Evolutionary conservation across 2,888 invertebrate species (phyloP).

Genomic region (Trissoscelio sp.): DNA sequence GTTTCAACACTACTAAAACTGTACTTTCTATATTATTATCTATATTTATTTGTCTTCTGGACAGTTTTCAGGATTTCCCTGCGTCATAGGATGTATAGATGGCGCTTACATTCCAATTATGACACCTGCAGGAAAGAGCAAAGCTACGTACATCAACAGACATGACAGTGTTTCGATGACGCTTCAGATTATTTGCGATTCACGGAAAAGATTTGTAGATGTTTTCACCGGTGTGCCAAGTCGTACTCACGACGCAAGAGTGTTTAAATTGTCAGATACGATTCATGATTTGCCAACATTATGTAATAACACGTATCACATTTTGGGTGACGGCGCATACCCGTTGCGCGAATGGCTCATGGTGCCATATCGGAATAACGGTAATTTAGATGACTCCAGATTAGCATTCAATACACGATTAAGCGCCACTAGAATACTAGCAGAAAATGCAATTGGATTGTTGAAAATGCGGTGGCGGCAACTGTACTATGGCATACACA

Average conservation of each 20-base stretch:
- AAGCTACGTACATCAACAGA: constrained; percentile 76
- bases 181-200: constrained; percentile 54
- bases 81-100: constrained; percentile 55
- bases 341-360: constrained; percentile 70
- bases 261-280: constrained; percentile 23
- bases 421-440: background rate
- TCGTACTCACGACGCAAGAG: constrained; percentile 21
- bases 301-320: constrained; percentile 65
- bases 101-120: constrained; percentile 67
- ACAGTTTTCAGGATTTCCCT: constrained; percentile 29
- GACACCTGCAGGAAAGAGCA: constrained; percentile 75
- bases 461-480: constrained; percentile 11
- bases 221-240: constrained; percentile 46
- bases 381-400: background rate
- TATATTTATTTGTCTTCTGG: too few species aligned
- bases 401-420: background rate
- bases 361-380: constrained; percentile 51
- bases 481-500: constrained; percentile 9
- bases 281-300: constrained; percentile 13
- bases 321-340: constrained; percentile 75
- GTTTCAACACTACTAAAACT: too few species aligned
- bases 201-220: constrained; percentile 52
- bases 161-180: constrained; percentile 60
- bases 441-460: constrained; percentile 20
- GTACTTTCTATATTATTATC: too few species aligned